Evolutionary conservation across 2,797 vertebrate genomes (phyloP), one percentile per base, ranked within the genome.

Genomic region (Mormyrops attenuatus): DNA sequence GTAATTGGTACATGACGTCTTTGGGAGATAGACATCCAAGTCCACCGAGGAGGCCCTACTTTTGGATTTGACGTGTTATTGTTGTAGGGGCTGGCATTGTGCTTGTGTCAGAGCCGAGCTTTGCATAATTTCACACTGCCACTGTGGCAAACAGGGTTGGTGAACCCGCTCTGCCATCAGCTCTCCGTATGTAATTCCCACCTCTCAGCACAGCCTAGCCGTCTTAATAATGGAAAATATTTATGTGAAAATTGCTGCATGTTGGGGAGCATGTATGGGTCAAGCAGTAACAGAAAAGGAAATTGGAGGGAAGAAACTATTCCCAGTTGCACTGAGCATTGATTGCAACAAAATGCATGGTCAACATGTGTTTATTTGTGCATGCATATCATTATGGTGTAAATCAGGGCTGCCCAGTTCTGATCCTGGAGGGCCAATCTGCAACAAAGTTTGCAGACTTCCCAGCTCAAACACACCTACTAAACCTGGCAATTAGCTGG

Each of bases 221-320:
- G 2, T 53, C 49, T 34, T 20, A 53, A 53, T 57, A 87, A 87
- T 87, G 15, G 50, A 87, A 87, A 87, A 87, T 87, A 87, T 53
- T 38, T 57, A 53, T 13, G 1, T 57, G 85, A 38, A 87, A 55
- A 87, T 87, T 57, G 85, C 17, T 87, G 85, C 26, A 55, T 87
- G 50, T 34, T 30, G 26, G 50, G 26, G 26, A 15, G 6, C 85
- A 38, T 15, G 47, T 55, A 55, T 87, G 26, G 85, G 52, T 85
- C 82, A 85, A 20, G 47, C 8, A 85, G 26, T 85, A 57, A 87
- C 52, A 55, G 85, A 34, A 57, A 87, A 85, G 22, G 30, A 55
- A 87, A 55, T 55, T 11, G 11, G n/a, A 85, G 49, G 26, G 8
- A 52, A 85, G n/a, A 50, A 53, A 85, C n/a, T 53, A 47, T 44